Base-by-base conservation (phyloP, 1,140 invertebrate species). In the Cotesia chilonis region DNA sequence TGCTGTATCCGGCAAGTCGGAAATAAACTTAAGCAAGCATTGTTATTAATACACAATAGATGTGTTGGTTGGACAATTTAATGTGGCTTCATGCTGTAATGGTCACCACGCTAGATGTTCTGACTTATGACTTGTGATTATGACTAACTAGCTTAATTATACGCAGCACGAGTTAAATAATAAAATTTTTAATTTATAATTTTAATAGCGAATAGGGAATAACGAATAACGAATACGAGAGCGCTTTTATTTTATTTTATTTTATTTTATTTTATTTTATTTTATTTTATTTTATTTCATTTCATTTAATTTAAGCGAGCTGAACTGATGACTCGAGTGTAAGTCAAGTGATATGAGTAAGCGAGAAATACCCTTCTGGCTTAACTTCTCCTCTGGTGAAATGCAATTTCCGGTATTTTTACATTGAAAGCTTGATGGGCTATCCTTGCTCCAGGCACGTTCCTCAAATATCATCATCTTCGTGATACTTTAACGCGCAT, bases 401-500 rank as follows among this genome's bases (percentile, higher is more conserved):
- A 68, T 68, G 66, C 66, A 68, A 68, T 68, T 68, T 68, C 66
- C 66, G 66, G 51, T 68, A 68, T 68, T 68, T 68, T 68, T 68
- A 68, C 66, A 68, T 68, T 20, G 51, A 68, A 68, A 68, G 66
- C 66, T 68, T 68, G 51, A 68, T 68, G 66, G 66, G 14, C 66
- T 68, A 68, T 66, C 66, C 17, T 68, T 51, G 51, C 28, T 28
- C 28, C 28, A 12, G 52, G 66, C 66, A 68, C 66, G 66, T 68
- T 68, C 52, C 66, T 68, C 66, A 68, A 68, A 68, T 68, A 65
- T 63, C 60, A 47, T 47, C 41, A 28, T 47, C 41, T 47, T 10
- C 10, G 41, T 47, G 41, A 47, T 47, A 47, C 41, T 52, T 28
- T 28, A 28, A 28, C 28, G 28, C 28, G 28, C 28, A 28, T 28